phyloP scores from a whole-genome alignment of 2,113 vertebrate species.

The Nothoprocta pentlandii region DNA sequence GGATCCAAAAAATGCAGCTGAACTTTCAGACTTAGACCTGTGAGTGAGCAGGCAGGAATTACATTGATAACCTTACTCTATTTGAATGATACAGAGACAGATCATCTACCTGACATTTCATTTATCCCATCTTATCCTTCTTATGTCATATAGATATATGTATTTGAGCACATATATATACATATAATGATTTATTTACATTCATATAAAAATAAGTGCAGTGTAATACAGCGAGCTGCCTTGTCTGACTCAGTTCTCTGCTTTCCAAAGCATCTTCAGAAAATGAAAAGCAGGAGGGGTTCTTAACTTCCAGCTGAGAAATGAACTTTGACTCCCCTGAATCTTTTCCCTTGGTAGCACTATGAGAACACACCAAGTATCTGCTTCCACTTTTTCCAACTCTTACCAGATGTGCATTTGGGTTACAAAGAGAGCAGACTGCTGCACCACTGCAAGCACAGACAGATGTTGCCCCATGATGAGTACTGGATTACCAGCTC shows the following conservation, averaged over 20 bases:
- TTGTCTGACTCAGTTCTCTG: not conserved
- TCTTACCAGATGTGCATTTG: not conserved
- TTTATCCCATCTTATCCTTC: not conserved
- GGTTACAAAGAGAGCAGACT: not conserved
- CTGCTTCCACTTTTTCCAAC: not conserved
- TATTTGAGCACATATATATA: no score
- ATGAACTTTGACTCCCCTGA: not conserved
- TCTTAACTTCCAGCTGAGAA: not conserved
- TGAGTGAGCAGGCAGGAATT: not conserved
- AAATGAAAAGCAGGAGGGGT: not conserved
- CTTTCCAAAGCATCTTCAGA: not conserved
- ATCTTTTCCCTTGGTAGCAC: not conserved
- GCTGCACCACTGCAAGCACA: not conserved
- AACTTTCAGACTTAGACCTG: not conserved
- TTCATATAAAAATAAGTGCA: not conserved
- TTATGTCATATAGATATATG: not conserved
- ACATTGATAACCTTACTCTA: not conserved
- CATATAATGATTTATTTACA: not conserved
- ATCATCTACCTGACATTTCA: not conserved
- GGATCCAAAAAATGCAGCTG: not conserved
- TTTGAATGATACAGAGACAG: not conserved
- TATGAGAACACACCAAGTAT: not conserved
- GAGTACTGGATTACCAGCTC: fast-evolving
- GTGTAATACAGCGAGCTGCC: not conserved
- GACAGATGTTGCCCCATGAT: not conserved